A percentile compares a stretch with the other conserved stretches of the same genome.
These are phyloP conservation scores for Micromesistius poutassou DNA, from an alignment of 2,797 vertebrate genomes.

Conservation along the genomic window DNA sequence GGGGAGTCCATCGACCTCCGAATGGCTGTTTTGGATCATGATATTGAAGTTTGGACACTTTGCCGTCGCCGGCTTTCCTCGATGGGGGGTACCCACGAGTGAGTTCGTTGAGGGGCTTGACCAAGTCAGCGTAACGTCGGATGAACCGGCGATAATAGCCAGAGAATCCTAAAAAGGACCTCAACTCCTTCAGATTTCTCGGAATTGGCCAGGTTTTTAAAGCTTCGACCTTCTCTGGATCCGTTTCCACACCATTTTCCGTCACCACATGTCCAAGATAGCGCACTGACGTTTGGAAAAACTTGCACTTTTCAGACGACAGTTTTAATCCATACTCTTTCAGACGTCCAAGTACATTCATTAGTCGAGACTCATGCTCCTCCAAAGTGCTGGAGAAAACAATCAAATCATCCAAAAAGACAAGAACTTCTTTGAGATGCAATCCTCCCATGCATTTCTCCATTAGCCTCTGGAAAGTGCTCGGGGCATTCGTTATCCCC, in stretches of 20 bases:
- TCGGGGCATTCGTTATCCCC: constrained; percentile 7
- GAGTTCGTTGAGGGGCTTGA: background rate
- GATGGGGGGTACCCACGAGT: background rate
- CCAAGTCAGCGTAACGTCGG: background rate
- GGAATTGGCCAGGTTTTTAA: constrained; percentile 7
- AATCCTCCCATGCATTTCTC: constrained; percentile 12
- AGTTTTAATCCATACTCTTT: constrained; percentile 16
- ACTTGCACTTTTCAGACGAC: constrained; percentile 11
- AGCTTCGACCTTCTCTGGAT: constrained; percentile 11
- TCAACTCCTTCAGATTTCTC: background rate
- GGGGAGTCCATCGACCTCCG: background rate
- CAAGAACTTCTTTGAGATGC: constrained; percentile 13
- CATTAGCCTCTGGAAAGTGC: constrained; percentile 14
- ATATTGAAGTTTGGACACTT: background rate
- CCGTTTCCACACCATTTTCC: constrained; percentile 1
- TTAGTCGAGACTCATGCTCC: constrained; percentile 4
- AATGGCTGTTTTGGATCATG: background rate
- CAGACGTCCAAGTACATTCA: background rate
- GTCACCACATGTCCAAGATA: background rate
- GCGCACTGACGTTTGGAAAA: constrained; percentile 2
- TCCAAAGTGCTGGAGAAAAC: constrained; percentile 7
- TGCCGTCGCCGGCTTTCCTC: background rate
- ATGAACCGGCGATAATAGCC: background rate
- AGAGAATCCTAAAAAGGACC: background rate
- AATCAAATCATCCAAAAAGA: constrained; percentile 22